These are phyloP conservation scores for Enteromius argenteus DNA, from an alignment of 2,797 vertebrate species.

Conservation along the genomic window DNA sequence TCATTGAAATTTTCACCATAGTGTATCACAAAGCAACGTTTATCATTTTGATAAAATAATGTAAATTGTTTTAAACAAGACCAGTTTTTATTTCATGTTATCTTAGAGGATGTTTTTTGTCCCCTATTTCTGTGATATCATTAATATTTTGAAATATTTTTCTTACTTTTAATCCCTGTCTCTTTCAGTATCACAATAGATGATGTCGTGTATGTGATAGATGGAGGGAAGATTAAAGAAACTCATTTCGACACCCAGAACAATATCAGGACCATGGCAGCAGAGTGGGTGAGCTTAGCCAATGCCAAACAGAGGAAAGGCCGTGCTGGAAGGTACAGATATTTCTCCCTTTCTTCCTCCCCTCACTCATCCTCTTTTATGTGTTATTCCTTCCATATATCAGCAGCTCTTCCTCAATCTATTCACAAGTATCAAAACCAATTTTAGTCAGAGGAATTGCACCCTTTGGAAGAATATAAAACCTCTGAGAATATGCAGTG, in stretches of 20 bases:
- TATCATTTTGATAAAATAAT: not conserved
- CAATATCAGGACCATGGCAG: conserved; percentile 96
- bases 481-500: not conserved
- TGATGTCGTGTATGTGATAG: conserved; percentile 95
- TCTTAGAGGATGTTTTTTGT: not conserved
- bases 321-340: conserved; percentile 89
- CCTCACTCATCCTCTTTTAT: not conserved
- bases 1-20: not conserved
- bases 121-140: not conserved
- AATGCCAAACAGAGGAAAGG: conserved; percentile 97
- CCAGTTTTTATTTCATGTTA: not conserved
- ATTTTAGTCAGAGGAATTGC: not conserved
- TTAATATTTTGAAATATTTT: not conserved
- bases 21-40: not conserved
- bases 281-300: conserved; percentile 97
- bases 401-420: not conserved
- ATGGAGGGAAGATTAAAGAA: conserved; percentile 98
- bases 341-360: not conserved
- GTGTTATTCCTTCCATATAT: not conserved
- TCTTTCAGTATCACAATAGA: conserved; percentile 94
- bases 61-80: not conserved
- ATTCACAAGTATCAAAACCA: conserved; percentile 44
- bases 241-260: conserved; percentile 97
- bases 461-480: not conserved
- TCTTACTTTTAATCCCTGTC: not conserved